Base-by-base conservation (phyloP, 1,140 invertebrate species). In the Dendroctonus ponderosae region DNA sequence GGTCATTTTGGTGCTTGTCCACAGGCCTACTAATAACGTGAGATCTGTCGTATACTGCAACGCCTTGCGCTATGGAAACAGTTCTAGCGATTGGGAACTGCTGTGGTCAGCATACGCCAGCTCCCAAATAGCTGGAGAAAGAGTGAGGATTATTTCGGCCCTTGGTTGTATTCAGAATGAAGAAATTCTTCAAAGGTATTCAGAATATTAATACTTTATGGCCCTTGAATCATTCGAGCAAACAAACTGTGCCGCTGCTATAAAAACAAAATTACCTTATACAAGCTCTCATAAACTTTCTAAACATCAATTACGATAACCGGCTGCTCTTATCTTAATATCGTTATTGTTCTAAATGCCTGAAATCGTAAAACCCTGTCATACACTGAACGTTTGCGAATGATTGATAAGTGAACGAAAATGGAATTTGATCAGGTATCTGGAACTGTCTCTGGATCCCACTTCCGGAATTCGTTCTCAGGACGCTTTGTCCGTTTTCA, bases 31-130 rank as follows among this genome's bases (percentile, higher is more conserved):
- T 42, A 77, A 82, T 37, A 85, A 87, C 66, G 79, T 85, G 71
- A 80, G 83, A 12, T 80, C 81, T 40, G 82, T 82, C 63, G 82
- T 86, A 6, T 87, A 86, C 72, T 87, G 85, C 71, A 78, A 75
- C 48, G 82, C 79, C 40, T 72, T 86, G 6, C 76, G 80, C 6
- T 48, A 65, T 15, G 51, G 67, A 15, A 14, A 37, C 11, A 44
- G 43, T 41, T 15, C 37, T 7, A 40, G 54, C 0, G 80, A 86
- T 53, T 86, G 82, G 70, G 66, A 82, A n/a, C 76, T 70, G n/a
- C 75, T 86, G 51, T 85, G 81, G 77, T 69, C 77, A 1, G 77
- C 80, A 49, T 85, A 82, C 71, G 67, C 75, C 9, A 66, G 61
- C 5, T 78, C 81, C 70, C 79, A 81, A 6, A 72, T 85, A 9